Evolutionary conservation across 2,888 invertebrate species (phyloP), one percentile per base, ranked within the genome.

Genomic region (Drosophila meridiana): DNA sequence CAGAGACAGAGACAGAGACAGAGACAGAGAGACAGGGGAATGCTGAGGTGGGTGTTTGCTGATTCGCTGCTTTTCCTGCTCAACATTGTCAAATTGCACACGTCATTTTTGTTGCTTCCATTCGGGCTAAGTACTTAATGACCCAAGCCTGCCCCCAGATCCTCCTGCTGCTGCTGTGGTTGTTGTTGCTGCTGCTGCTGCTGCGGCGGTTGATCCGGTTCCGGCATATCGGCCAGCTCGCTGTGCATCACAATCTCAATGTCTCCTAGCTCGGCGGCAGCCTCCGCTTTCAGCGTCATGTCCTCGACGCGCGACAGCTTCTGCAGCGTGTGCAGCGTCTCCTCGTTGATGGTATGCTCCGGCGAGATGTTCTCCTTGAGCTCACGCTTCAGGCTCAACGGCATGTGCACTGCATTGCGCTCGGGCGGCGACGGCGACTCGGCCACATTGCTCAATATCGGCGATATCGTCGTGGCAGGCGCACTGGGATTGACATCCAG

Each of bases 331-430:
- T 89, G 90, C 73, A 92, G 66, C 40, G 90, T 89, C 45, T 89
- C 93, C 76, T 90, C 92, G 42, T 92, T 92, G 36, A 93, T 92
- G 1, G 95, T 95, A 63, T 95, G 95, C 78, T 95, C 95, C 0
- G 95, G 95, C 66, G 95, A 95, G 2, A 95, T 95, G 81, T 95
- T 95, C 82, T 95, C 95, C 91, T 95, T 95, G 14, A 95, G 95
- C 6, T 94, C 94, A 79, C 94, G 90, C 58, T 95, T 95, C 5
- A 95, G 92, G 88, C 95, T 94, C 58, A 93, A 94, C 0, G 95
- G 94, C 64, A 95, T 92, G 81, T 94, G 94, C 50, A 94, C 94
- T 2, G 85, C 87, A 78, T 85, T 87, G 63, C 83, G 86, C 66
- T 90, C 90, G 6, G 76, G 76, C 4, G 74, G 66, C 56, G 74